Evolutionary conservation across 2,797 vertebrate genomes (phyloP), one percentile per base, ranked within the genome.

Genomic region (Sebastes oblongus): DNA sequence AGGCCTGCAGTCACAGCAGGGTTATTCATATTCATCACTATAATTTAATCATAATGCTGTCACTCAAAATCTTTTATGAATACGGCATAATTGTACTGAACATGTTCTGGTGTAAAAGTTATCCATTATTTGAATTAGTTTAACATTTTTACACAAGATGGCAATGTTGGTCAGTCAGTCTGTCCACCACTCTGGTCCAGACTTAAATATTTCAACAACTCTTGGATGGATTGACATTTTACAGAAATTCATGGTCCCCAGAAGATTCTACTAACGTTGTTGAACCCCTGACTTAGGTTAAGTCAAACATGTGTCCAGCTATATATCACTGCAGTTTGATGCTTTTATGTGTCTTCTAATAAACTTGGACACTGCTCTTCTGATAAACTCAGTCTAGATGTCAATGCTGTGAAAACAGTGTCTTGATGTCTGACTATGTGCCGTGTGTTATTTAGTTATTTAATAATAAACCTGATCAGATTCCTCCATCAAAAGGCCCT

Each of bases 1-100:
- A 58, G 55, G 25, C n/a, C 10, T 34, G 12, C 2, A 73, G 46
- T 55, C 27, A 50, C 46, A 60, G 50, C 22, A 36, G 24, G 24
- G n/a, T 34, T 66, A 60, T 56, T 78, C 18, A 60, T 42, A 86
- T 61, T 66, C 3, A 80, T 67, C 65, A 39, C 56, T 11, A 56
- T 27, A 20, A 60, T 78, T 68, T n/a, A 29, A 59, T 75, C 66
- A 78, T 7, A 52, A 39, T 10, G n/a, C 42, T 66, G n/a, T 14
- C 55, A 71, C 9, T 71, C 52, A 55, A 10, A 14, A 14, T 56
- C 30, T 65, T 58, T 34, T 12, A 74, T 46, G 32, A 25, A 42
- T 8, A 13, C 0, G 3, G 6, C 18, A 30, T 16, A 52, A 20
- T 34, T 64, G 27, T 46, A 10, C 11, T 22, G n/a, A 72, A 52